Conservation (phyloP, 2,113 vertebrate genomes). For the Chaenogobius annularis region DNA sequence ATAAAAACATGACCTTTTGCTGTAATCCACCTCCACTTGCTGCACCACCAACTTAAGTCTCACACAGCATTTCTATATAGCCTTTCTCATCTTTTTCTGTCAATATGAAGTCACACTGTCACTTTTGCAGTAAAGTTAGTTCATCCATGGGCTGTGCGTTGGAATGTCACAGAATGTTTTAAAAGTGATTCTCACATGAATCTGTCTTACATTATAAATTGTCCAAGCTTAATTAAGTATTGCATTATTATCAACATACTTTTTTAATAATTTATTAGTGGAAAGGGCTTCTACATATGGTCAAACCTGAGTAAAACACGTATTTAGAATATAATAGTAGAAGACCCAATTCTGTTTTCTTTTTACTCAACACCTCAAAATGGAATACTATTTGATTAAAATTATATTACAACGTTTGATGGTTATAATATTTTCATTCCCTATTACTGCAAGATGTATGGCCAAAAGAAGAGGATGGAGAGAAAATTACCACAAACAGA, state of each 20-base stretch:
- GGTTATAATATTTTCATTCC: too few relatives aligned
- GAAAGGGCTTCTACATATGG: not conserved
- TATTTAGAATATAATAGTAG: not conserved
- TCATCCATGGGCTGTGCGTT: not conserved
- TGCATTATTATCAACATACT: not conserved
- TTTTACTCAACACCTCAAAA: too few relatives aligned
- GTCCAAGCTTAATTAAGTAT: not conserved
- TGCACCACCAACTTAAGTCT: constrained; percentile 10
- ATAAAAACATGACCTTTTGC: constrained; percentile 53
- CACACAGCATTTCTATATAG: not conserved
- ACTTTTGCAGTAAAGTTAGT: not conserved
- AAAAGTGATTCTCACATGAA: not conserved
- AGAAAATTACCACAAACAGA: too few relatives aligned
- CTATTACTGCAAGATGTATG: too few relatives aligned
- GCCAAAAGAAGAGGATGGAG: too few relatives aligned
- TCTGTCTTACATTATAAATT: not conserved
- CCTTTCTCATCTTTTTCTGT: not conserved
- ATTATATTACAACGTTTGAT: not conserved
- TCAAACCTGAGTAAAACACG: not conserved
- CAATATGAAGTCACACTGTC: not conserved
- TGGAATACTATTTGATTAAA: not conserved
- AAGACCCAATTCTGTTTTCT: too few relatives aligned
- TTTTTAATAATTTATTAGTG: not conserved
- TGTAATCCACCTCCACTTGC: constrained; percentile 15
- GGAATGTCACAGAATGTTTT: not conserved